Evolutionary conservation across 2,888 invertebrate genomes (phyloP).

Genomic region (Luffia ferchaultella): DNA sequence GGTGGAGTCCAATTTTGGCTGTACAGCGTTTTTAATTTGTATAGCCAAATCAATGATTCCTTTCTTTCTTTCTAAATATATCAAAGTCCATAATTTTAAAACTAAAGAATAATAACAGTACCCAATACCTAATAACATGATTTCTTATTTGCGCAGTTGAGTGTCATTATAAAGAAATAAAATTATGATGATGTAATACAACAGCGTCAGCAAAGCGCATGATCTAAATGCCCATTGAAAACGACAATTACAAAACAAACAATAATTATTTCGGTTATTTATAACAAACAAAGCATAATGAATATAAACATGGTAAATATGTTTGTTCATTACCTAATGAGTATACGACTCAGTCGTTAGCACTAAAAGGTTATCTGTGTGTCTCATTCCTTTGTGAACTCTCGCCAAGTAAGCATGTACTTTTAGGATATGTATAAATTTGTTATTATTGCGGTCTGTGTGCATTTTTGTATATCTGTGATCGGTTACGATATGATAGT

Average conservation of each 20-base stretch:
- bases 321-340: neutral
- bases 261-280: neutral
- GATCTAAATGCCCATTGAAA: too few relatives aligned
- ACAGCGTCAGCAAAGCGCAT: too few relatives aligned
- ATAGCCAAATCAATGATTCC: too few relatives aligned
- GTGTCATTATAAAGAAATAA: too few relatives aligned
- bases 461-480: conserved; percentile 24
- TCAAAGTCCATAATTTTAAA: too few relatives aligned
- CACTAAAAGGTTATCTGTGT: neutral
- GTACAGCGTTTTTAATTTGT: too few relatives aligned
- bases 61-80: too few relatives aligned
- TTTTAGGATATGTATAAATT: neutral
- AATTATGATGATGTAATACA: too few relatives aligned
- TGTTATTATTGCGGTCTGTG: neutral
- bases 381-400: neutral
- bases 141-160: too few relatives aligned
- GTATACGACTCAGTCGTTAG: neutral
- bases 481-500: conserved; percentile 47
- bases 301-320: neutral
- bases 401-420: neutral
- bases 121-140: too few relatives aligned
- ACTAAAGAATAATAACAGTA: too few relatives aligned
- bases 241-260: neutral
- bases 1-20: too few relatives aligned
- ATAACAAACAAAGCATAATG: neutral